Percentiles rank a stretch among this genome's conserved stretches.
These are phyloP conservation scores for Megalonaias nervosa DNA, from an alignment of 1,140 invertebrate genomes.

Conservation along the genomic window DNA sequence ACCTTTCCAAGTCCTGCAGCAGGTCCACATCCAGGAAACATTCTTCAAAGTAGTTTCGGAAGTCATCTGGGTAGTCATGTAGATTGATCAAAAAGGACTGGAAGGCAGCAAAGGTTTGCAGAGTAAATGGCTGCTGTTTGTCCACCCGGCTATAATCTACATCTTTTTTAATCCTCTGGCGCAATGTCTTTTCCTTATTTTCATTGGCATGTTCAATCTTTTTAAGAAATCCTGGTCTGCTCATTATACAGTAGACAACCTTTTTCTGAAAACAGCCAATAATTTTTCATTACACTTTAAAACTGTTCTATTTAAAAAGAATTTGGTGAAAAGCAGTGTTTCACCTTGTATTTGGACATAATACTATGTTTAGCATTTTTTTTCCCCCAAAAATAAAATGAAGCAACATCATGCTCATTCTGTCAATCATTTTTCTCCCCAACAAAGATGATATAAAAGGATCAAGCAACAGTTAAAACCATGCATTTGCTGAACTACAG, in stretches of 20 bases:
- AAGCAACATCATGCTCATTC: not conserved
- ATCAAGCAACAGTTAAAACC: not conserved
- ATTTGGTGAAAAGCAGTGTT: not conserved
- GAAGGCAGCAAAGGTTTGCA: constrained; percentile 29
- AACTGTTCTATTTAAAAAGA: not conserved
- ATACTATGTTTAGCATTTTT: no score
- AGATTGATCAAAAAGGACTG: constrained; percentile 24
- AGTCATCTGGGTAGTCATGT: constrained; percentile 22
- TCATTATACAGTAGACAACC: not conserved
- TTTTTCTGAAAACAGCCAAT: not conserved
- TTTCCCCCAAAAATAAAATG: no score
- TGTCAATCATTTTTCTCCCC: no score
- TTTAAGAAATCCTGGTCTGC: constrained; percentile 20
- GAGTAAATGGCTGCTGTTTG: constrained; percentile 23
- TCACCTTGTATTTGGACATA: not conserved
- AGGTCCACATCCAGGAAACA: constrained; percentile 47
- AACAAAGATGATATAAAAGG: no score
- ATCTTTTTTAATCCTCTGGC: constrained; percentile 33
- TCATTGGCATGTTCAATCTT: constrained; percentile 36
- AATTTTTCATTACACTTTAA: not conserved
- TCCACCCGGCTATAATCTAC: constrained; percentile 32
- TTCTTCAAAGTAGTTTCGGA: constrained; percentile 30
- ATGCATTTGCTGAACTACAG: not conserved
- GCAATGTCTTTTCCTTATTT: constrained; percentile 17
- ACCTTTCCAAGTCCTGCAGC: constrained; percentile 49